Evolutionary conservation across 1,140 invertebrate genomes (phyloP).

Genomic region (Musca domestica): DNA sequence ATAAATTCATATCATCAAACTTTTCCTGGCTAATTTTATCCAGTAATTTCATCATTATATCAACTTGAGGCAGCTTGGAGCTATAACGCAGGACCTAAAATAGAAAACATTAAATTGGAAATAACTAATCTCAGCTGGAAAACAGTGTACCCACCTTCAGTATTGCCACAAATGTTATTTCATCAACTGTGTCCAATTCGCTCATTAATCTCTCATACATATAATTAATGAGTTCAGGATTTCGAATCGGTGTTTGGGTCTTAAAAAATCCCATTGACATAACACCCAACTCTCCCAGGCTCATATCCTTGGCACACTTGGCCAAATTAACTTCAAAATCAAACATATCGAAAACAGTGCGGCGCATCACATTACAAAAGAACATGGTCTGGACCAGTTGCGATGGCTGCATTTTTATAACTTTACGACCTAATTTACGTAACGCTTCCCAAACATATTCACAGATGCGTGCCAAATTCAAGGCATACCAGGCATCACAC

Average conservation of each 20-base stretch:
- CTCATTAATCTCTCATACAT: conserved; percentile 53
- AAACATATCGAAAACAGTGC: conserved; percentile 55
- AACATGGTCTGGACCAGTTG: conserved; percentile 61
- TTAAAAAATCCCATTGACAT: conserved; percentile 64
- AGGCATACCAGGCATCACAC: conserved; percentile 57
- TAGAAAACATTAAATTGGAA: not conserved
- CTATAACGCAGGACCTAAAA: conserved; percentile 48
- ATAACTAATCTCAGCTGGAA: too few relatives aligned
- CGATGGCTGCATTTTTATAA: conserved; percentile 53
- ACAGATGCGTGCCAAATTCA: conserved; percentile 48
- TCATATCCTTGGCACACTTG: conserved; percentile 54
- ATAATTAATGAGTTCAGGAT: conserved; percentile 48
- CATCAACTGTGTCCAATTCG: conserved; percentile 53
- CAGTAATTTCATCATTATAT: conserved; percentile 43
- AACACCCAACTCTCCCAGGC: conserved; percentile 59
- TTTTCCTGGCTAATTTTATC: conserved; percentile 41
- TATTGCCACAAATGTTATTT: conserved; percentile 56
- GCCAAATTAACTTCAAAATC: conserved; percentile 58
- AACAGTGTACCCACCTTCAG: conserved; percentile 55
- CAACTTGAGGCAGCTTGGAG: conserved; percentile 36
- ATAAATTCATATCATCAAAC: conserved; percentile 53
- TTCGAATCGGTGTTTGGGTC: conserved; percentile 58
- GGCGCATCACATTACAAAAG: conserved; percentile 55
- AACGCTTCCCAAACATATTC: conserved; percentile 55
- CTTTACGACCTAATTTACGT: conserved; percentile 55